These are phyloP conservation scores for Sarcophaga carnaria DNA, from an alignment of 2,888 invertebrate genomes.

Conservation along the genomic window DNA sequence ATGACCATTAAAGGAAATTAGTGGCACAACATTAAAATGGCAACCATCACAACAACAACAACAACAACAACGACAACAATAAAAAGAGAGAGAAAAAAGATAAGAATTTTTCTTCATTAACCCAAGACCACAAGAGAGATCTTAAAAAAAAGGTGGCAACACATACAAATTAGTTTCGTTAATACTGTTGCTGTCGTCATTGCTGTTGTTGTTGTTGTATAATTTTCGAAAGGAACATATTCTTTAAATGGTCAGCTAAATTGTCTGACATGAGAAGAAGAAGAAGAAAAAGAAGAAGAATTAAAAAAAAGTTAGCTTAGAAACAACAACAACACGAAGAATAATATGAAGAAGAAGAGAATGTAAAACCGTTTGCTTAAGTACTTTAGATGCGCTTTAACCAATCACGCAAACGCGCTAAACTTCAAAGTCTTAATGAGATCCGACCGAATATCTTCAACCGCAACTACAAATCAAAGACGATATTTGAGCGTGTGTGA, in stretches of 20 bases:
- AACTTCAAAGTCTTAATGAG: conserved; percentile 79
- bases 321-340: conserved; percentile 22
- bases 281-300: background rate
- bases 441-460: conserved; percentile 44
- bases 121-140: background rate
- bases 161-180: background rate
- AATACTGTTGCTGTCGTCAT: background rate
- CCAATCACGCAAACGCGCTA: conserved; percentile 80
- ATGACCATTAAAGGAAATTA: conserved; percentile 23
- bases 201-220: background rate
- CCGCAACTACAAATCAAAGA: conserved; percentile 7
- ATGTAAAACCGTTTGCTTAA: conserved; percentile 38
- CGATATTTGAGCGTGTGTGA: conserved; percentile 22
- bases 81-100: too few relatives aligned
- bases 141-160: conserved; percentile 54
- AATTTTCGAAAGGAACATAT: conserved; percentile 16
- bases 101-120: conserved; percentile 13
- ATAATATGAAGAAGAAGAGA: background rate
- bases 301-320: conserved; percentile 28
- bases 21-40: conserved; percentile 50
- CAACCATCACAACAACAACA: conserved; percentile 28
- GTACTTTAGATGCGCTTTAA: conserved; percentile 76
- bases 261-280: background rate
- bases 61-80: too few relatives aligned
- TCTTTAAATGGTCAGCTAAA: conserved; percentile 41